Percentiles rank a stretch among this genome's conserved stretches.
These are phyloP conservation scores for Chiloscyllium punctatum DNA, from an alignment of 2,797 vertebrate species.

Conservation along the genomic window DNA sequence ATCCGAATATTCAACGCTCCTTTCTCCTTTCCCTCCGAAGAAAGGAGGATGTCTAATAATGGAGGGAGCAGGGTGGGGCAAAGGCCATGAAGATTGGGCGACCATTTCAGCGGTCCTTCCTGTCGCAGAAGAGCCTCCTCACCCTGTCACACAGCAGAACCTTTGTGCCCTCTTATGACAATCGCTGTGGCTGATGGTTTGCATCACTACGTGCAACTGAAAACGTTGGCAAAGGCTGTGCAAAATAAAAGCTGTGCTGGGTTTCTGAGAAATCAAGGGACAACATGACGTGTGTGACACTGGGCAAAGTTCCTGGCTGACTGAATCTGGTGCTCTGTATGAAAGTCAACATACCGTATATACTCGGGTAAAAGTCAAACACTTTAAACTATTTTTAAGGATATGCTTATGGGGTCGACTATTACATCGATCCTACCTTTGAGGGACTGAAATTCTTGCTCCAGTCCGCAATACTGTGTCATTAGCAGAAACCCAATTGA, in stretches of 20 bases:
- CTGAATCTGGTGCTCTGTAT: background rate
- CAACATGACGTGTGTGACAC: background rate
- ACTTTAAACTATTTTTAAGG: no score
- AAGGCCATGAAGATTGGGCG: background rate
- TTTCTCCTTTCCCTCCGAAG: background rate
- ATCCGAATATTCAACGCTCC: background rate
- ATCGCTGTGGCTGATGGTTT: background rate
- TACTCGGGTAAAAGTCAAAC: no score
- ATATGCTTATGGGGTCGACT: no score
- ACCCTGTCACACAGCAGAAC: background rate
- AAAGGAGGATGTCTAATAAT: background rate
- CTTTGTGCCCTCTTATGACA: background rate
- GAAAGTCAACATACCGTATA: background rate
- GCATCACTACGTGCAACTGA: background rate
- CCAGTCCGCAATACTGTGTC: no score
- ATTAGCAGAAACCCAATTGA: no score
- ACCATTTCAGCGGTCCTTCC: background rate
- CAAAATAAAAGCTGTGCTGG: background rate
- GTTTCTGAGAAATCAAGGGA: constrained; percentile 5
- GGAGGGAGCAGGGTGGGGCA: background rate
- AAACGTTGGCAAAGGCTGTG: background rate
- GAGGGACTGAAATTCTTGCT: no score
- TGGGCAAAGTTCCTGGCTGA: background rate
- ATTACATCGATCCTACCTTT: no score
- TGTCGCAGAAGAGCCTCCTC: background rate